Evolutionary conservation across 2,113 vertebrate genomes (phyloP).

Genomic region (Euleptes europaea): DNA sequence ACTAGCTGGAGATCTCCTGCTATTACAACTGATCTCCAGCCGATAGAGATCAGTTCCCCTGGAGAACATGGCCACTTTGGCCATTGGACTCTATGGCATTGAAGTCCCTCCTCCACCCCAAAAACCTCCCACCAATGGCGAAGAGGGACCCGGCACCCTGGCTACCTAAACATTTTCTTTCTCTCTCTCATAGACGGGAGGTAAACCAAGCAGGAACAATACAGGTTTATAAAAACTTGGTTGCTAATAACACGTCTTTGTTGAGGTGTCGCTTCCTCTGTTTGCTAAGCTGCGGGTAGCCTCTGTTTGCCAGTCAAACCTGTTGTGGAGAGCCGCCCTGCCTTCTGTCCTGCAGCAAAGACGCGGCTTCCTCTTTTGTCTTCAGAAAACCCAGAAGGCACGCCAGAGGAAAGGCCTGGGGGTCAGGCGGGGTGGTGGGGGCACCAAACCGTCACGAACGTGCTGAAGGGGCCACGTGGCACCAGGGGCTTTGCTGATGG

Average conservation of each 20-base stretch:
- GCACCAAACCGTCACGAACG: neutral
- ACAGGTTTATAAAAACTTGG: neutral
- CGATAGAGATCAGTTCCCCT: no score
- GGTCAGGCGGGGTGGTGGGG: neutral
- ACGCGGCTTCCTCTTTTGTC: neutral
- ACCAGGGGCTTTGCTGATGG: neutral
- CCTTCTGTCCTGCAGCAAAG: neutral
- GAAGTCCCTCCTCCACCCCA: no score
- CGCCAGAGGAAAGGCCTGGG: no score
- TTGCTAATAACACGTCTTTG: neutral
- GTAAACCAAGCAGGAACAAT: neutral
- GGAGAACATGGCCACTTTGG: no score
- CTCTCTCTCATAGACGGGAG: neutral
- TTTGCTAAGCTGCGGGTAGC: slow-evolving; percentile 5
- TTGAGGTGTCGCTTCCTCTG: slow-evolving; percentile 8
- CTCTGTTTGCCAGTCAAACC: slow-evolving; percentile 9
- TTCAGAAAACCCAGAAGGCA: neutral
- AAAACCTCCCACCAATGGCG: no score
- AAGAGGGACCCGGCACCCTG: no score
- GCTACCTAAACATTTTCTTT: no score
- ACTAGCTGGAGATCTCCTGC: no score
- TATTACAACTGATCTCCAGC: no score
- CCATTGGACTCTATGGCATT: no score
- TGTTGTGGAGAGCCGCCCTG: neutral
- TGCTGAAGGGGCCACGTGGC: no score